Evolutionary conservation across 2,797 vertebrate species (phyloP), one percentile per base, ranked within the genome.

Genomic region (Esox masquinongy): DNA sequence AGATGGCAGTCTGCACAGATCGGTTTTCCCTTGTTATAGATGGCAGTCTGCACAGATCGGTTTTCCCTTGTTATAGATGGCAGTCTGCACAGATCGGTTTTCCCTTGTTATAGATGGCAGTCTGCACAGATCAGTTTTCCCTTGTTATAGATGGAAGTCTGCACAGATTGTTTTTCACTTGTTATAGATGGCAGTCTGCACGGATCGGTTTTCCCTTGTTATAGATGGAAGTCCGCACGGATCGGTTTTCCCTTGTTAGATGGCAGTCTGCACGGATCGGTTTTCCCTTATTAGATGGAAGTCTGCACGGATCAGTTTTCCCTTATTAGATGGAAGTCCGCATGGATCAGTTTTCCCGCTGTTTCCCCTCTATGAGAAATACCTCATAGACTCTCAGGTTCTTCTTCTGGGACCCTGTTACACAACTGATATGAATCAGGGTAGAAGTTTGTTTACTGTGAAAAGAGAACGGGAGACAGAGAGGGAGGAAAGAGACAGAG

Each of bases 391-490:
- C n/a, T 24, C 36, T 72, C 76, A 51, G 24, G 9, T 74, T 83
- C 73, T 85, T 75, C 81, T 17, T 8, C 73, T 17, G 79, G 84
- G 86, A 79, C 74, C 84, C 80, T 77, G 77, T 85, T 85, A 82
- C 88, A 75, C 83, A 79, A 74, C 75, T 79, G 87, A 92, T 88
- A 88, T 81, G 85, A 89, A 93, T 93, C 87, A 84, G 85, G 85
- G 81, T 83, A 85, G 87, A 86, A 75, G 56, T 89, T 89, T 91
- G 87, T 90, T 91, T 91, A 89, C 86, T 39, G 76, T 76, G 80
- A 84, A 66, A 73, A 75, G 70, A 11, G 70, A 17, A 19, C 7
- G 31, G 9, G 51, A 39, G 50, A 36, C 26, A 64, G 29, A 66
- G 63, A 73, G 70, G 80, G 19, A 63, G 43, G 43, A 56, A 84